These are phyloP conservation scores for Bungarus multicinctus DNA, from an alignment of 2,113 vertebrate species.

Conservation along the genomic window DNA sequence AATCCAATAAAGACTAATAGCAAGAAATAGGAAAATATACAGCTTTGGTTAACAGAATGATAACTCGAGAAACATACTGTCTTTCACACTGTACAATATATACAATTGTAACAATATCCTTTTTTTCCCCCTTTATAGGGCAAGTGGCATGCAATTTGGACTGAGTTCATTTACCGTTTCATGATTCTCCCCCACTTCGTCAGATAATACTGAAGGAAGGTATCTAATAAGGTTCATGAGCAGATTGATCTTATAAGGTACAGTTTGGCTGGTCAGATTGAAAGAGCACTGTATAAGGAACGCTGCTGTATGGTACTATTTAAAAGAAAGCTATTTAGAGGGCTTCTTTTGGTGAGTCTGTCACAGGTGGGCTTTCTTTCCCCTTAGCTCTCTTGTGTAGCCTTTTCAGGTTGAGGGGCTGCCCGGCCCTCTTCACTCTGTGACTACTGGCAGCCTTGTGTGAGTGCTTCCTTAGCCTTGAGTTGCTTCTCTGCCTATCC, in stretches of 20 bases:
- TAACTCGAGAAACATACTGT: conserved; percentile 61
- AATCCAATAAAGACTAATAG: conserved; percentile 65
- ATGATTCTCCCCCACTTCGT: conserved; percentile 40
- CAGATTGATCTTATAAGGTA: conserved; percentile 20
- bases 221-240: conserved; percentile 27
- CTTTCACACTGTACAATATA: conserved; percentile 68
- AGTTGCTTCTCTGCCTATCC: not conserved
- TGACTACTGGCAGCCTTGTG: not conserved
- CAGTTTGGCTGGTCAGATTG: conserved; percentile 10
- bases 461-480: not conserved
- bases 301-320: conserved; percentile 30
- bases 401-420: not conserved
- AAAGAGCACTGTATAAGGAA: conserved; percentile 41
- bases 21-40: conserved; percentile 65
- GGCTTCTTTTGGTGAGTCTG: not conserved
- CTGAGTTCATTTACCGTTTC: conserved; percentile 46
- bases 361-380: not conserved
- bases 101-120: conserved; percentile 65
- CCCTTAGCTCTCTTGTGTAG: not conserved
- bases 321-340: not conserved
- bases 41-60: conserved; percentile 78
- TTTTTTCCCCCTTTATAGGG: conserved; percentile 59
- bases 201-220: conserved; percentile 34
- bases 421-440: not conserved
- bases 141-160: conserved; percentile 64